A percentile compares a stretch with the other conserved stretches of the same genome.
phyloP scores from a whole-genome alignment of 2,888 invertebrate species.

The Drosophila rellima region DNA sequence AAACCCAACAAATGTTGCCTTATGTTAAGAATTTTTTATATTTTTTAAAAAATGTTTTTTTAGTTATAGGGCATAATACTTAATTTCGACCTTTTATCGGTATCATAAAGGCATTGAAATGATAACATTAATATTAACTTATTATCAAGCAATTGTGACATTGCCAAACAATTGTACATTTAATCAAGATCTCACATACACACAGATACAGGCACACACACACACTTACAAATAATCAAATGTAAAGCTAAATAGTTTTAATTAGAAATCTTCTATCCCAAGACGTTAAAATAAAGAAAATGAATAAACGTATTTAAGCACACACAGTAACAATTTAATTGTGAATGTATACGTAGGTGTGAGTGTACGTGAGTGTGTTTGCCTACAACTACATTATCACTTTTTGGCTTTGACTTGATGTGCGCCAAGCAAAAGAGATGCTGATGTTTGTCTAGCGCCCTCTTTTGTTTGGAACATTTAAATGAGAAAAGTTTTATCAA shows the following conservation, averaged over 20 bases:
- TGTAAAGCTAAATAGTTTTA: conserved; percentile 43
- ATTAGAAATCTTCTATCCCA: conserved; percentile 39
- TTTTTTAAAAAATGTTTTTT: too few species aligned
- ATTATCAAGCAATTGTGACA: conserved; percentile 11
- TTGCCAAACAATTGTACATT: conserved; percentile 8
- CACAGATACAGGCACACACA: conserved; percentile 2
- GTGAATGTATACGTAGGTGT: conserved; percentile 16
- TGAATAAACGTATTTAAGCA: conserved; percentile 52
- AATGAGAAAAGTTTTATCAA: conserved; percentile 72
- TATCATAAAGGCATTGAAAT: neutral
- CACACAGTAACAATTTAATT: conserved; percentile 47
- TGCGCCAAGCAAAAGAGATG: conserved; percentile 59
- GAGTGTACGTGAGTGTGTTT: conserved; percentile 39
- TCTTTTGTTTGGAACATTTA: conserved; percentile 71
- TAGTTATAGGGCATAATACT: too few species aligned
- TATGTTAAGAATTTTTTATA: too few species aligned
- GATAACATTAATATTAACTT: conserved; percentile 7
- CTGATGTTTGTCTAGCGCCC: conserved; percentile 63
- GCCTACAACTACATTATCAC: conserved; percentile 66
- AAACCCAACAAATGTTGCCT: too few species aligned
- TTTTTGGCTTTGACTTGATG: conserved; percentile 70
- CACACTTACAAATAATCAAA: conserved; percentile 4
- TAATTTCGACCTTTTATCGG: too few species aligned
- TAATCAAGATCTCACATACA: conserved; percentile 16
- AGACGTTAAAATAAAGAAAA: conserved; percentile 16